Conservation (phyloP, 2,888 invertebrate species). For the Euclidia mi region DNA sequence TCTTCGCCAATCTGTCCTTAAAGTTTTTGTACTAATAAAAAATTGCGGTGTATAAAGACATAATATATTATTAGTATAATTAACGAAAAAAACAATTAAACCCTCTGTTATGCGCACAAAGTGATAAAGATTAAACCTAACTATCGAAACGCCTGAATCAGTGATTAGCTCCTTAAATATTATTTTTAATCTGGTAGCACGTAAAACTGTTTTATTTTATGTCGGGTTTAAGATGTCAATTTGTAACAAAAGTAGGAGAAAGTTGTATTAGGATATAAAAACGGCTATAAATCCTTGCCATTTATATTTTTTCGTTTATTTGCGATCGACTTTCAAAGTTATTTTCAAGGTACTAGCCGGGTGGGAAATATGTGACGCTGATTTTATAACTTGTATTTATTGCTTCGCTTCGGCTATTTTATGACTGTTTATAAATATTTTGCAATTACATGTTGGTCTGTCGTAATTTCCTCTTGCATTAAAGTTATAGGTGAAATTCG, state of each 20-base stretch:
- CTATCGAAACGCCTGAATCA: slow-evolving; percentile 18
- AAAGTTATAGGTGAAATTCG: too few relatives aligned
- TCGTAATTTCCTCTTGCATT: background rate
- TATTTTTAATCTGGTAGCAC: slow-evolving; percentile 40
- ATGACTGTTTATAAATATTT: slow-evolving; percentile 16
- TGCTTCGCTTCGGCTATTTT: slow-evolving; percentile 15
- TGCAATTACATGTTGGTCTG: slow-evolving; percentile 5
- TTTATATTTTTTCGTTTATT: slow-evolving; percentile 72
- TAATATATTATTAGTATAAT: too few relatives aligned
- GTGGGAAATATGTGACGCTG: slow-evolving; percentile 42
- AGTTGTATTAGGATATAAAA: slow-evolving; percentile 72
- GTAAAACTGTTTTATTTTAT: slow-evolving; percentile 59
- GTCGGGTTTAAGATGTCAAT: slow-evolving; percentile 70
- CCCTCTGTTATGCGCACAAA: too few relatives aligned
- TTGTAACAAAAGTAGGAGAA: slow-evolving; percentile 70
- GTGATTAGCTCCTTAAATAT: slow-evolving; percentile 31
- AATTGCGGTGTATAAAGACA: too few relatives aligned
- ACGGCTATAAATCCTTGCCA: slow-evolving; percentile 68
- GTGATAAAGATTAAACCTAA: background rate
- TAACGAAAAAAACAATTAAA: too few relatives aligned
- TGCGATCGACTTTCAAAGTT: slow-evolving; percentile 66
- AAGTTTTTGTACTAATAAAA: too few relatives aligned
- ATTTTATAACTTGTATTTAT: slow-evolving; percentile 47
- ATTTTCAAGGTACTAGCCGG: slow-evolving; percentile 59
- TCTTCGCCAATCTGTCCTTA: too few relatives aligned